Evolutionary conservation across 2,888 invertebrate genomes (phyloP).

Genomic region (Machimus atricapillus): DNA sequence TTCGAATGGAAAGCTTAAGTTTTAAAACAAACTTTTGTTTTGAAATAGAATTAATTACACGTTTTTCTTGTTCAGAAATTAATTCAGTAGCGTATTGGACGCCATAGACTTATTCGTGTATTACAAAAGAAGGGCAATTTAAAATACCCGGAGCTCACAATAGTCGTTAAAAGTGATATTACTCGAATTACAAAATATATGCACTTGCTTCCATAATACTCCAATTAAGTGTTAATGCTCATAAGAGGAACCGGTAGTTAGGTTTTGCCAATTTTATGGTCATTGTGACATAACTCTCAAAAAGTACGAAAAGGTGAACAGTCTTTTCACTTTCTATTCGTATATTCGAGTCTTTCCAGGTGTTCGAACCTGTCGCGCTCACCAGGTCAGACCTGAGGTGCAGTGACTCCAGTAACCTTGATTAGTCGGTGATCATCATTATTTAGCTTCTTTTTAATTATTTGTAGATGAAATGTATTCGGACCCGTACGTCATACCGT

Average conservation of each 20-base stretch:
- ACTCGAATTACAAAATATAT: background rate
- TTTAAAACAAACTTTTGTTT: too few species aligned
- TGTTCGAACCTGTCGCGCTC: background rate
- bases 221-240: background rate
- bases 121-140: background rate
- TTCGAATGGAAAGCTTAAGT: too few species aligned
- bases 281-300: background rate
- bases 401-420: constrained; percentile 7
- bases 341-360: background rate
- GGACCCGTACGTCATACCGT: background rate
- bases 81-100: too few species aligned
- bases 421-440: background rate
- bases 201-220: background rate
- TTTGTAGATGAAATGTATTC: background rate
- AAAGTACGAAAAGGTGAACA: background rate
- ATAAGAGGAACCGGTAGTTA: background rate
- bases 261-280: background rate
- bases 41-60: too few species aligned
- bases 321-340: constrained; percentile 20
- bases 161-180: background rate
- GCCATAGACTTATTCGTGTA: too few species aligned
- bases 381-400: background rate
- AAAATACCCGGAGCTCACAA: background rate
- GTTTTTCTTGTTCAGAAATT: too few species aligned
- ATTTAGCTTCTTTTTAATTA: background rate